Evolutionary conservation across 2,797 vertebrate species (phyloP).

Genomic region (Salarias fasciatus): DNA sequence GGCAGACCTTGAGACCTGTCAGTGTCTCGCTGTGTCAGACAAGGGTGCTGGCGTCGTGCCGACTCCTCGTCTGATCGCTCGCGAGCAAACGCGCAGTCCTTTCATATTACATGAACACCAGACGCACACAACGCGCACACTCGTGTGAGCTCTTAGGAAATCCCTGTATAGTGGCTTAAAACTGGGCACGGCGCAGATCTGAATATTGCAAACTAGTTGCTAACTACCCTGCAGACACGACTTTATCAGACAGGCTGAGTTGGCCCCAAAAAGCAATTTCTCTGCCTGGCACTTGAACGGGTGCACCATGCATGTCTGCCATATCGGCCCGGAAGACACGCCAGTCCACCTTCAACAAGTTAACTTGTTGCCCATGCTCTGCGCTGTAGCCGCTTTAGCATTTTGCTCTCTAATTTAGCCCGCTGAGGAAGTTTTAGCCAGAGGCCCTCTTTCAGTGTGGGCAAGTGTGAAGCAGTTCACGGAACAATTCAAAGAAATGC

Average conservation of each 20-base stretch:
- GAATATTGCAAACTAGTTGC: conserved; percentile 36
- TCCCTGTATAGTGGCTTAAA: conserved; percentile 31
- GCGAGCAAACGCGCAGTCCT: neutral
- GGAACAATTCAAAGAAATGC: neutral
- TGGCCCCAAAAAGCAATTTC: conserved; percentile 34
- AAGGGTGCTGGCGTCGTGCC: conserved; percentile 71
- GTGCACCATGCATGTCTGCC: conserved; percentile 19
- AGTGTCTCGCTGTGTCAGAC: conserved; percentile 76
- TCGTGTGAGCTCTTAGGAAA: conserved; percentile 23
- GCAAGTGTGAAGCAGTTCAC: neutral
- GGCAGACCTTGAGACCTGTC: conserved; percentile 82
- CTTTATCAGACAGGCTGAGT: conserved; percentile 36
- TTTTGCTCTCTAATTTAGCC: conserved; percentile 9
- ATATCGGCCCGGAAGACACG: conserved; percentile 39
- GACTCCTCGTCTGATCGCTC: conserved; percentile 23
- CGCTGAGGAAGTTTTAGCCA: neutral
- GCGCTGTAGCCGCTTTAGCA: conserved; percentile 13
- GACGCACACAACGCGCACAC: conserved; percentile 23
- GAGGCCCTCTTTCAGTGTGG: neutral
- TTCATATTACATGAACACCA: neutral
- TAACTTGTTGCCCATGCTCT: conserved; percentile 35
- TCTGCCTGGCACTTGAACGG: conserved; percentile 38
- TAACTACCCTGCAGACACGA: conserved; percentile 52
- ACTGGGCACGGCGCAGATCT: conserved; percentile 29
- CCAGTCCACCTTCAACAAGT: conserved; percentile 24